Evolutionary conservation across 1,140 invertebrate species (phyloP).

Genomic region (Drosophila teissieri): DNA sequence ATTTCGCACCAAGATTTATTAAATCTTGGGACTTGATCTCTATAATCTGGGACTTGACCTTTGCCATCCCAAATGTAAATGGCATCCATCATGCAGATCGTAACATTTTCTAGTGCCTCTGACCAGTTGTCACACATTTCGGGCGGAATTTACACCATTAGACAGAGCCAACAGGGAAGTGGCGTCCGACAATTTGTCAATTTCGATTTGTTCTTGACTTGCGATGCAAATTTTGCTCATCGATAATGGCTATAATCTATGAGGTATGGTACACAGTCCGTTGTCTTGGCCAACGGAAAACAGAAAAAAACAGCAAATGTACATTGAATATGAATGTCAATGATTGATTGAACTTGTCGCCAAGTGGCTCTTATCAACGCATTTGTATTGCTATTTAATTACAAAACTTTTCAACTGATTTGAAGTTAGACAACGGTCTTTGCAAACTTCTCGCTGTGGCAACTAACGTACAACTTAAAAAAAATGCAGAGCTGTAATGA

Average conservation of each 20-base stretch:
- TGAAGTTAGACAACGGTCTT: conserved; percentile 5
- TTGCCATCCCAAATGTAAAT: conserved; percentile 11
- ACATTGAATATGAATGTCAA: conserved; percentile 17
- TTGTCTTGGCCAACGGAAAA: conserved; percentile 22
- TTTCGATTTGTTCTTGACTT: conserved; percentile 28
- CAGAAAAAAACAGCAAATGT: background rate
- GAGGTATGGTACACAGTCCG: background rate
- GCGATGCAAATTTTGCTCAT: conserved; percentile 29
- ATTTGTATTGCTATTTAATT: conserved; percentile 51
- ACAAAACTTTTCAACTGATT: conserved; percentile 46
- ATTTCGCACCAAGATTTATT: background rate
- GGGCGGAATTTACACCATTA: conserved; percentile 40
- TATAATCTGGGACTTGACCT: conserved; percentile 1
- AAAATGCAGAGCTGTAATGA: conserved; percentile 7
- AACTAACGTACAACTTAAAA: conserved; percentile 14
- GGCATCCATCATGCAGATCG: conserved; percentile 11
- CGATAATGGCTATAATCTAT: conserved; percentile 27
- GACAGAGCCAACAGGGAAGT: conserved; percentile 12
- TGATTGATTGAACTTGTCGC: conserved; percentile 44
- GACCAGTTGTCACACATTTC: conserved; percentile 43
- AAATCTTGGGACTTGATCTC: background rate
- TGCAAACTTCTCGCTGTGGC: conserved; percentile 11
- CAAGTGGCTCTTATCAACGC: conserved; percentile 35
- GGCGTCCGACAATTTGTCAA: conserved; percentile 26
- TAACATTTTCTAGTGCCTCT: conserved; percentile 13